Evolutionary conservation across 2,113 vertebrate species (phyloP).

Genomic region (Vulpes lagopus): DNA sequence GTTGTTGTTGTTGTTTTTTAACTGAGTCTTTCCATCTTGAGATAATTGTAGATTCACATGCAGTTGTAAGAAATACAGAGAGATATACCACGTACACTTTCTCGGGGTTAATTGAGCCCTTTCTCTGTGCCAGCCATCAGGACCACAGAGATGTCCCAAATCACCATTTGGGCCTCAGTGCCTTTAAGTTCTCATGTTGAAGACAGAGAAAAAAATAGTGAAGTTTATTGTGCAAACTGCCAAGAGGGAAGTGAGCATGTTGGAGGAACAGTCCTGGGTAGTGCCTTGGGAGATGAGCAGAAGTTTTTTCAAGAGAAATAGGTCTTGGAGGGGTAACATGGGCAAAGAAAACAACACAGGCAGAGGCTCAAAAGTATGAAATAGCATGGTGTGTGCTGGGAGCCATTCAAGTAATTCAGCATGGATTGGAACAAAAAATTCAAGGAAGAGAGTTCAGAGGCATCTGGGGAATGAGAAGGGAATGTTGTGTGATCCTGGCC

Average conservation of each 20-base stretch:
- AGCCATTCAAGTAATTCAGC: constrained; percentile 50
- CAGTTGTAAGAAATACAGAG: neutral
- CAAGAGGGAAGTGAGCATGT: neutral
- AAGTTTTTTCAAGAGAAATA: neutral
- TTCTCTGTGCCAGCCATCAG: neutral
- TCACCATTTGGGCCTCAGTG: neutral
- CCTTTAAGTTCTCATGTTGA: neutral
- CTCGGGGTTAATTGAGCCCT: neutral
- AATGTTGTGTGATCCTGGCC: constrained; percentile 64
- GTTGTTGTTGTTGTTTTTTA: neutral
- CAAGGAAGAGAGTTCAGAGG: constrained; percentile 53
- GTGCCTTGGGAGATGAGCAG: neutral
- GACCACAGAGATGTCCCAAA: neutral
- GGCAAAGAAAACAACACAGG: neutral
- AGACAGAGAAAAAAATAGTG: neutral
- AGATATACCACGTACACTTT: neutral
- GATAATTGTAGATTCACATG: neutral
- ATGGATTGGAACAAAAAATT: constrained; percentile 40
- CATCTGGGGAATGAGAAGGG: constrained; percentile 65
- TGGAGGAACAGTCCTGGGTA: neutral
- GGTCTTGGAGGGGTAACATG: neutral
- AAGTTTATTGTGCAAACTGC: neutral
- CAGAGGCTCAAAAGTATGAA: neutral
- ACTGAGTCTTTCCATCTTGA: neutral
- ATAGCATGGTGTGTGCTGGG: constrained; percentile 17